Evolutionary conservation across 2,888 invertebrate species (phyloP).

Genomic region (Ditylenchus weischeri): DNA sequence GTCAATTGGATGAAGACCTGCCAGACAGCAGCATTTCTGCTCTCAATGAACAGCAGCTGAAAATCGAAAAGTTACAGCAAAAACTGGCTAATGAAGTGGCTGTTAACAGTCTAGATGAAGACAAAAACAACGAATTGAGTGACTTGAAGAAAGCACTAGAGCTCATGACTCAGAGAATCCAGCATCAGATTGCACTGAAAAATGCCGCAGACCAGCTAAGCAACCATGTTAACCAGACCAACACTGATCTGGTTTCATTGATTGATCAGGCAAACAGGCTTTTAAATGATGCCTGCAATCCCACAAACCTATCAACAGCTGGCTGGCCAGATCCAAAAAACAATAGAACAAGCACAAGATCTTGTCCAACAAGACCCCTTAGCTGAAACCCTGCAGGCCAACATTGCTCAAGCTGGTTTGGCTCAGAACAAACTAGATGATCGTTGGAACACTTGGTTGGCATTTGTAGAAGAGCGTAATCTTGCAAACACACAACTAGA

Average conservation of each 20-base stretch:
- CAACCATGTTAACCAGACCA: conserved; percentile 24
- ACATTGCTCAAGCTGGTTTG: conserved; percentile 24
- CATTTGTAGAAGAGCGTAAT: conserved; percentile 41
- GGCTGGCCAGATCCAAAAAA: background rate
- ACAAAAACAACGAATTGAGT: background rate
- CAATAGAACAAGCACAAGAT: conserved; percentile 24
- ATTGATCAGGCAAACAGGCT: conserved; percentile 23
- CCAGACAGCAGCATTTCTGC: background rate
- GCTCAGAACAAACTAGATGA: conserved; percentile 15
- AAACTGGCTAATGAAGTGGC: conserved; percentile 10
- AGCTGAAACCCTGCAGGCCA: conserved; percentile 11
- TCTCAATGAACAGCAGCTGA: background rate
- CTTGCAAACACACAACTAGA: conserved; percentile 32
- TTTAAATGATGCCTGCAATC: conserved; percentile 29
- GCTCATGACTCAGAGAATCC: background rate
- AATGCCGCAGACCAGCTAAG: conserved; percentile 25
- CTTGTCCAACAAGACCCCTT: conserved; percentile 13
- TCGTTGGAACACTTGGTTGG: conserved; percentile 14
- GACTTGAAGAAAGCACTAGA: conserved; percentile 16
- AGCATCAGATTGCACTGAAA: conserved; percentile 7
- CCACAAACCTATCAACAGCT: conserved; percentile 30
- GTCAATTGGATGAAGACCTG: conserved; percentile 2
- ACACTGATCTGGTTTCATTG: conserved; percentile 29
- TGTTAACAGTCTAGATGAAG: conserved; percentile 2
- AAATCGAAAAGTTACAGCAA: background rate